Evolutionary conservation across 37 sponge, comb jelly and placozoan species (phyloP).

Genomic region (Cladorhizidae sp.): DNA sequence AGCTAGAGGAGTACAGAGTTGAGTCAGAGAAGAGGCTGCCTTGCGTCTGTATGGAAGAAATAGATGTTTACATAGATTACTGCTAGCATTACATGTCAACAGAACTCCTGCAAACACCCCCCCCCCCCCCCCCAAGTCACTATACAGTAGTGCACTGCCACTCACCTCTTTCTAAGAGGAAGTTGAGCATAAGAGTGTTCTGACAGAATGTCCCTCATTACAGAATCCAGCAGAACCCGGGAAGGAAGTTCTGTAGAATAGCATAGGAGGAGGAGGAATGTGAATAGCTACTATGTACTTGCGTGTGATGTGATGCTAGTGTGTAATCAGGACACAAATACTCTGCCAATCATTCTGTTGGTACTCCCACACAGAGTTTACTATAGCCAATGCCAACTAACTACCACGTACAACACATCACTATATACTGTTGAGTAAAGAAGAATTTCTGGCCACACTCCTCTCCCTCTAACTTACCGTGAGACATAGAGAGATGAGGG

Average conservation of each 20-base stretch:
- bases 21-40: neutral
- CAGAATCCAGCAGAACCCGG: constrained; percentile 21
- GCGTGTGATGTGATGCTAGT: neutral
- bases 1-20: neutral
- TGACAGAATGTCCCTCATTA: constrained; percentile 17
- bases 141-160: constrained; percentile 12
- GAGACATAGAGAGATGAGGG: neutral
- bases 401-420: too few relatives aligned
- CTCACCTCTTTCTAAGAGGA: constrained; percentile 24
- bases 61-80: neutral
- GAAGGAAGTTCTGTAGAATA: constrained; percentile 27
- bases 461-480: neutral
- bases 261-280: too few relatives aligned
- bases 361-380: too few relatives aligned
- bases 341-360: neutral
- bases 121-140: constrained; percentile 27
- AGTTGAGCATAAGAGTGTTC: constrained; percentile 43
- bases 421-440: too few relatives aligned
- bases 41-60: constrained; percentile 6
- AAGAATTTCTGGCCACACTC: too few relatives aligned
- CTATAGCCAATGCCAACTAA: too few relatives aligned
- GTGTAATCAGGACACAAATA: neutral
- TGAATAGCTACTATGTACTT: too few relatives aligned
- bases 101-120: constrained; percentile 44
- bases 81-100: constrained; percentile 9